These are phyloP conservation scores for Hyppa rectilinea DNA, from an alignment of 2,888 invertebrate species.

Conservation along the genomic window DNA sequence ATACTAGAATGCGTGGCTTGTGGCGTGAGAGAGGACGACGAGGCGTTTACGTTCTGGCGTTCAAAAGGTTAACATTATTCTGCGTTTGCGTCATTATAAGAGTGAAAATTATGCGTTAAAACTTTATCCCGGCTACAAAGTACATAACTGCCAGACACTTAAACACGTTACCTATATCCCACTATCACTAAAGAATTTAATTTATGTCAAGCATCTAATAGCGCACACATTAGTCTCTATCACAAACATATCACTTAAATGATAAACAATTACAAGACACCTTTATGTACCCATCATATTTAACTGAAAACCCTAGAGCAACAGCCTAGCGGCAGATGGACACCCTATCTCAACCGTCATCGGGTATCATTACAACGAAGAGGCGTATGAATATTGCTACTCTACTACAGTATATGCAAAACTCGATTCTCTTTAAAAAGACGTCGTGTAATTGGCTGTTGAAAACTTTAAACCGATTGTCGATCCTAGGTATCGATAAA, in stretches of 20 bases:
- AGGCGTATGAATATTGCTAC: slow-evolving; percentile 44
- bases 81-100: not conserved
- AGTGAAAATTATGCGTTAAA: not conserved
- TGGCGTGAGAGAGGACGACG: too few relatives aligned
- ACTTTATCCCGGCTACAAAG: not conserved
- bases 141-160: not conserved
- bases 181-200: slow-evolving; percentile 15
- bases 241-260: slow-evolving; percentile 26
- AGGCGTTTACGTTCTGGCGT: too few relatives aligned
- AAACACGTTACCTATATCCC: not conserved
- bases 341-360: slow-evolving; percentile 27
- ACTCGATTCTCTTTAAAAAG: slow-evolving; percentile 42
- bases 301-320: slow-evolving; percentile 10
- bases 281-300: slow-evolving; percentile 37
- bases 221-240: slow-evolving; percentile 32
- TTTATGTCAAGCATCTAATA: slow-evolving; percentile 34
- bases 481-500: slow-evolving; percentile 51
- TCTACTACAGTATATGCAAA: slow-evolving; percentile 52
- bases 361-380: slow-evolving; percentile 51
- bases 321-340: slow-evolving; percentile 40
- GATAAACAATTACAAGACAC: slow-evolving; percentile 46
- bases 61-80: too few relatives aligned
- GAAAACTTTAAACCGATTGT: slow-evolving; percentile 44
- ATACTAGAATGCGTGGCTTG: too few relatives aligned
- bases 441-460: slow-evolving; percentile 44